A percentile compares a stretch with the other conserved stretches of the same genome.
Evolutionary conservation across 2,113 vertebrate genomes (phyloP).

Genomic region (Phylloscopus trochiloides): DNA sequence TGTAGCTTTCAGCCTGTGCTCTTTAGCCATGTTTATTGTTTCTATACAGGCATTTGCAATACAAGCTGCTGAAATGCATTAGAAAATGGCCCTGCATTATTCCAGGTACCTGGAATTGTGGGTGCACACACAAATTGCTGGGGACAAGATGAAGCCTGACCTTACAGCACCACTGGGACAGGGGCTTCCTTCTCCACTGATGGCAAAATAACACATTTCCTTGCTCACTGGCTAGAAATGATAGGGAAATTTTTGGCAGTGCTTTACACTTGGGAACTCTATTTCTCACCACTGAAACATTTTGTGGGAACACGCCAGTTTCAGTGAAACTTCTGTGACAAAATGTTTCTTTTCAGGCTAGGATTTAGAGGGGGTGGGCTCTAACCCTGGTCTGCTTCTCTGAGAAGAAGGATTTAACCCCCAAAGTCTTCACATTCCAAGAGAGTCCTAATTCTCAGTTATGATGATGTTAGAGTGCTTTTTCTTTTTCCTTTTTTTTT

Average conservation of each 20-base stretch:
- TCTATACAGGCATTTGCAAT: neutral
- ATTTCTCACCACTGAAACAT: slow-evolving; percentile 45
- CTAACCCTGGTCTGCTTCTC: neutral
- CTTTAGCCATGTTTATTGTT: neutral
- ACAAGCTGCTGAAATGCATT: neutral
- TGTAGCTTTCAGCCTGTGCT: neutral
- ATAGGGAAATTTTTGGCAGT: neutral
- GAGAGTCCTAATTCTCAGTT: neutral
- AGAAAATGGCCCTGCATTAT: neutral
- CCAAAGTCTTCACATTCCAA: neutral
- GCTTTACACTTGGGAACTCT: slow-evolving; percentile 5
- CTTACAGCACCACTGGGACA: neutral
- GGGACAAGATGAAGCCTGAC: neutral
- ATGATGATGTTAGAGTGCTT: neutral
- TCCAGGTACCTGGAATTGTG: neutral
- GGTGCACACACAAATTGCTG: neutral
- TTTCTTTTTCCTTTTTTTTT: neutral
- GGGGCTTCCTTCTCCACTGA: neutral
- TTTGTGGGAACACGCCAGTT: slow-evolving; percentile 48
- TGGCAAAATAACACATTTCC: neutral
- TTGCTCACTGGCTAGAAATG: neutral
- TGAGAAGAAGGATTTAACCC: neutral
- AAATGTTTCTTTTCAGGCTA: slow-evolving; percentile 19
- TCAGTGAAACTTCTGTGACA: slow-evolving; percentile 20
- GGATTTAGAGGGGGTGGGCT: neutral